phyloP scores from a whole-genome alignment of 2,888 invertebrate genomes.

The Agrilus cyanescens region DNA sequence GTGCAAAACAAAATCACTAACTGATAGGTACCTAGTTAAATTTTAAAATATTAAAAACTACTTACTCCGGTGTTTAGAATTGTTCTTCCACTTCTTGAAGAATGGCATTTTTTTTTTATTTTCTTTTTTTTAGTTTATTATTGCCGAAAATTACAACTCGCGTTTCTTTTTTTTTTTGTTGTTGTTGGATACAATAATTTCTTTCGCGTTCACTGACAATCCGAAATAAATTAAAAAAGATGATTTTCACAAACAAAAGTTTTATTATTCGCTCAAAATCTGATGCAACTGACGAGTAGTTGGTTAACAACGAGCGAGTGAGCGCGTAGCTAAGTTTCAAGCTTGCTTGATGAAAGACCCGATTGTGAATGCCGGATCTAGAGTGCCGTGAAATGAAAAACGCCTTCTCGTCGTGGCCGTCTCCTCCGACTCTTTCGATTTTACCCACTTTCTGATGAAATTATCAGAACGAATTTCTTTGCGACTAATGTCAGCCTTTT shows the following conservation, averaged over 20 bases:
- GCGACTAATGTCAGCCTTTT: no score
- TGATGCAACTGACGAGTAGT: not conserved
- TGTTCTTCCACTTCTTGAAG: constrained; percentile 51
- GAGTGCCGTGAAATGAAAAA: constrained; percentile 6
- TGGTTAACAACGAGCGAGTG: no score
- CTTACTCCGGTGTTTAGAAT: constrained; percentile 59
- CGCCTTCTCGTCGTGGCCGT: constrained; percentile 6
- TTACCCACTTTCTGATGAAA: constrained; percentile 12
- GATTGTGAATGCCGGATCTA: constrained; percentile 4
- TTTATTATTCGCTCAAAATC: constrained; percentile 8
- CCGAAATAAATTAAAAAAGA: no score
- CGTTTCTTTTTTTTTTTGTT: not conserved
- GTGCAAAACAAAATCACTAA: no score
- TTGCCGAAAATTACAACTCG: not conserved
- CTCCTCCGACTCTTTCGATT: constrained; percentile 4
- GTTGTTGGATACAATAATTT: constrained; percentile 5
- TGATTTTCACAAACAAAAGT: constrained; percentile 4
- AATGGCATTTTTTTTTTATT: constrained; percentile 39
- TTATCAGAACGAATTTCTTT: constrained; percentile 2
- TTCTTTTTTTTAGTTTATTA: not conserved
- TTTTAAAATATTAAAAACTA: constrained; percentile 18
- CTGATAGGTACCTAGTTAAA: not conserved
- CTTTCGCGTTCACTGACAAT: not conserved
- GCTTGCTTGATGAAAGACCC: not conserved
- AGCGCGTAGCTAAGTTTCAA: no score